Evolutionary conservation across 2,888 invertebrate genomes (phyloP), one percentile per base, ranked within the genome.

Genomic region (Mythimna lalbum): DNA sequence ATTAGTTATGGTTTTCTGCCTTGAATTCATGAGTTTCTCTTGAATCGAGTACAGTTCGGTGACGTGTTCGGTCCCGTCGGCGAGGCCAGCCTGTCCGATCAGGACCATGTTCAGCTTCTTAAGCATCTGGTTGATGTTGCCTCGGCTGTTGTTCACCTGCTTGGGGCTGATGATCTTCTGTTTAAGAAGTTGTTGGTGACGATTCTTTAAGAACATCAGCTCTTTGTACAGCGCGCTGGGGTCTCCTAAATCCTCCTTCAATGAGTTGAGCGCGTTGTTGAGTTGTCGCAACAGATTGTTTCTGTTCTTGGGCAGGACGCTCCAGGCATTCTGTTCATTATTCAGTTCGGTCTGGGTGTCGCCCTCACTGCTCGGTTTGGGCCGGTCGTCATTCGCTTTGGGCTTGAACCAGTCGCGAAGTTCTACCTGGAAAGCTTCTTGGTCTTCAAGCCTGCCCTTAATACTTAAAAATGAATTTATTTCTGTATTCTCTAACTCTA

Each of bases 41-140:
- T 93, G 90, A 27, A 95, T 89, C 0, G 89, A 76, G 59, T 94
- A 80, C 23, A 97, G 86, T 76, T 94, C 92, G 5, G 88, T 93
- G 33, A 97, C 86, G 83, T 96, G 96, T 72, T 87, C 83, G 0
- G 90, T 85, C 1, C 97, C 97, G 69, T 96, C 94, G 5, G 92
- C 92, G 31, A 97, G 93, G 0, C 97, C 97, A 0, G 96, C 96
- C 88, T 97, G 97, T 0, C 97, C 97, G 9, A 97, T 88, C 9
- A 97, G 90, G 47, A 97, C 94, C 94, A 96, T 97, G 83, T 97
- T 97, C 1, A 97, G 88, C 61, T 92, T 93, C 66, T 92, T 96
- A 4, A 96, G 87, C 84, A 93, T 91, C 59, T 90, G 90, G 69
- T 96, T 96, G 2, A 96, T 96, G 74, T 91, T 83, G 62, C 92